Percentiles rank a stretch among this genome's conserved stretches.
Evolutionary conservation across 2,888 invertebrate genomes (phyloP).

Genomic region (Sicus ferrugineus): DNA sequence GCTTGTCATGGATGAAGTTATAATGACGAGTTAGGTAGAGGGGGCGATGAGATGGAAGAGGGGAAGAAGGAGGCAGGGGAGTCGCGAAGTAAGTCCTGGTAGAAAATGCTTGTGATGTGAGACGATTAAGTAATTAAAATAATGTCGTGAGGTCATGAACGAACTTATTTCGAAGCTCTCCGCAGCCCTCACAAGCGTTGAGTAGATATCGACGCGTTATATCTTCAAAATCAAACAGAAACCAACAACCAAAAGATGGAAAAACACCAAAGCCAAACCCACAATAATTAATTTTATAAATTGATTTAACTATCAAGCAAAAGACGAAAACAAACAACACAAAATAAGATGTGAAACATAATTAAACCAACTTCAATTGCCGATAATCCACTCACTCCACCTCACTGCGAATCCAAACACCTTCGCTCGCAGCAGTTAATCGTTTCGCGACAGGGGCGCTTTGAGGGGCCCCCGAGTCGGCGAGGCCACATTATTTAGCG

Average conservation of each 20-base stretch:
- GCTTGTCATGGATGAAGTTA: too few relatives aligned
- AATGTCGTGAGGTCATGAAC: background rate
- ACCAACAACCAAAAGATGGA: background rate
- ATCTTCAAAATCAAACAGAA: background rate
- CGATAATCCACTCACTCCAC: conserved; percentile 15
- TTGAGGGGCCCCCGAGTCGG: too few relatives aligned
- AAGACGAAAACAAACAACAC: background rate
- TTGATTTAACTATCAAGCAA: background rate
- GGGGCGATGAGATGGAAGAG: conserved; percentile 29
- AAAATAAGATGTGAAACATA: conserved; percentile 21
- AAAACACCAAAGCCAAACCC: background rate
- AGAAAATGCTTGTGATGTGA: background rate
- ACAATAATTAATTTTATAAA: conserved; percentile 9
- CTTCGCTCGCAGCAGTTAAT: too few relatives aligned
- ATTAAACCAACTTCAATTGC: conserved; percentile 15
- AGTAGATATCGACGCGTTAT: background rate
- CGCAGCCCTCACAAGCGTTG: background rate
- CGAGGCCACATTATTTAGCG: too few relatives aligned
- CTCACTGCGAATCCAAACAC: too few relatives aligned
- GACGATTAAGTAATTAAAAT: conserved; percentile 20
- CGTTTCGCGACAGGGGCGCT: too few relatives aligned
- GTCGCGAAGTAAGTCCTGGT: background rate
- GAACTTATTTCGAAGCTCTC: background rate
- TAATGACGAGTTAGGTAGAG: too few relatives aligned
- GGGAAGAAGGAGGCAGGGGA: conserved; percentile 23